phyloP scores from a whole-genome alignment of 2,797 vertebrate species.

The Lepus townsendii region DNA sequence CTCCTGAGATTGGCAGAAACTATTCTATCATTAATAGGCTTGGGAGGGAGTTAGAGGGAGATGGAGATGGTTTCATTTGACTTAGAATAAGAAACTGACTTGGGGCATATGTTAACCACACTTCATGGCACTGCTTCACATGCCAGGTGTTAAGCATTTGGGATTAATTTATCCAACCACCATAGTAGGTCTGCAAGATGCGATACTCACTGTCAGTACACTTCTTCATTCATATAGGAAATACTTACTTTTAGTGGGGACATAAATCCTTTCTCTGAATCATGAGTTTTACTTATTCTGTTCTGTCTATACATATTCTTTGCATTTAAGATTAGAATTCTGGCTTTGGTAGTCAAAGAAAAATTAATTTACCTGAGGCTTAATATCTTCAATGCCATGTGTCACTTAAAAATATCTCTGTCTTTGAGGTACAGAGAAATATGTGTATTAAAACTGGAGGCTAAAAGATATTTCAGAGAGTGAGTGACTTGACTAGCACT shows the following conservation, averaged over 20 bases:
- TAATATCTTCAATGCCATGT: neutral
- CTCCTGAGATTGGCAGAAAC: constrained; percentile 25
- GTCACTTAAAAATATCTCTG: neutral
- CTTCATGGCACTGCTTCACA: neutral
- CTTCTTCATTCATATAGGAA: neutral
- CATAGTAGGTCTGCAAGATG: neutral
- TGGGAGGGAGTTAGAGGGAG: constrained; percentile 34
- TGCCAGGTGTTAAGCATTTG: neutral
- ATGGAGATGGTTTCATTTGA: constrained; percentile 67
- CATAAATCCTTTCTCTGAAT: neutral
- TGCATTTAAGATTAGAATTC: constrained; percentile 25
- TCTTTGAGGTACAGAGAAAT: neutral
- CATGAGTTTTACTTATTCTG: neutral
- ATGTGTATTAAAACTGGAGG: no score
- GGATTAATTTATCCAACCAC: neutral
- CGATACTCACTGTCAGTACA: neutral
- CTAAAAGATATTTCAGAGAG: no score
- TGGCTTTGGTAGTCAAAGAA: constrained; percentile 14
- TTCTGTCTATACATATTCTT: neutral
- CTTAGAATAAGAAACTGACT: constrained; percentile 64
- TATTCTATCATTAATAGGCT: constrained; percentile 39
- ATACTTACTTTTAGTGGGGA: neutral
- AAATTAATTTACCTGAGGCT: neutral
- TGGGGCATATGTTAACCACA: constrained; percentile 43
- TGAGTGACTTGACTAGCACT: no score